Base-by-base conservation (phyloP, 2,888 invertebrate species). In the Campoletis raptor region DNA sequence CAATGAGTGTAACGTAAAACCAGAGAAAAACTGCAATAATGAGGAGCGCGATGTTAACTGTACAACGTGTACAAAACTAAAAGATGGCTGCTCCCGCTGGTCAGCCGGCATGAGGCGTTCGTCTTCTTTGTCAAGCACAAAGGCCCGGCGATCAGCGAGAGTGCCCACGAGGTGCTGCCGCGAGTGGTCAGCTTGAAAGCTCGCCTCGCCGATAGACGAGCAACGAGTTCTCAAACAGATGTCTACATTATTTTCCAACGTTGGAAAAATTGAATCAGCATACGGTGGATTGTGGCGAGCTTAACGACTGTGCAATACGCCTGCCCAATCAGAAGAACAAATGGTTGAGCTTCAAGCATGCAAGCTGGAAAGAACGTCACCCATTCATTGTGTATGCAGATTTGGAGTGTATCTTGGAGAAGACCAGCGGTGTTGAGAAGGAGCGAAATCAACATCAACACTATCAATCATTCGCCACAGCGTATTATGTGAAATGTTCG, bases 311-410 rank as follows among this genome's bases (percentile, higher is more conserved):
- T 8, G 37, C 52, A 9, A 18, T 73, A 6, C 9, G 7, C 2
- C 10, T 73, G 10, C 72, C 54, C 8, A 37, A 3, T 30, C n/a
- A 73, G 5, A n/a, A 52, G 9, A 2, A 73, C 37, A 73, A 73
- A 37, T 54, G 54, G 72, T 37, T 73, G 18, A 8, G 37, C n/a
- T 73, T 73, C 7, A 73, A 7, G 5, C 37, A 54, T 36, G 12
- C n/a, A 10, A 73, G 18, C n/a, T n/a, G 10, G 18, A 73, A 73
- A n/a, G 52, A 54, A 37, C 54, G 54, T 18, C 37, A 18, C 7
- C 72, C 54, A 10, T 73, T 73, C n/a, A n/a, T 73, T 1, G 37
- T 73, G 9, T 73, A 73, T 37, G 72, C 54, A 1, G 37, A 73
- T 24, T n/a, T 73, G 18, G 72, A 54, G 30, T 37, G 21, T 37